Base-by-base conservation (phyloP, 2,113 vertebrate genomes). In the Cyphomyrus plagiostoma region DNA sequence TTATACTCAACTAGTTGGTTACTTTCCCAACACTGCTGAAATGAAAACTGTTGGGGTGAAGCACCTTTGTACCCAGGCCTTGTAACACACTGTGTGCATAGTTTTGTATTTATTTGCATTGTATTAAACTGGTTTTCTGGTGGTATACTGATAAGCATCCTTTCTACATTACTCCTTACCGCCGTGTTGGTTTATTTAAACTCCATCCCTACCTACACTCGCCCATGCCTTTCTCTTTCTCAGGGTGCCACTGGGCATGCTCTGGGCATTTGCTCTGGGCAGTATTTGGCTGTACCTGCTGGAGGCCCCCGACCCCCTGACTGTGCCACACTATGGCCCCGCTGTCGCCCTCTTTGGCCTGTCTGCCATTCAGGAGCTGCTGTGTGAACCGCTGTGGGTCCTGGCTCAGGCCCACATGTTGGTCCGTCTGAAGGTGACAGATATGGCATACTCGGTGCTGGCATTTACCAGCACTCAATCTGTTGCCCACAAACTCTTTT, bases 331-430 rank as follows among this genome's bases (percentile, higher is more conserved):
- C 92, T 99, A 99, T 88, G 93, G 95, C 89, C 92, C 96, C 26
- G 98, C 97, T 88, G 98, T 99, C 88, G 92, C 96, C 90, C 66
- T 97, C 52, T 99, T 99, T 92, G 97, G 96, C 62, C 90, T 99
- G 88, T 97, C 98, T 1, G 97, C 97, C 4, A 91, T 99, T 86
- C 95, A 98, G 92, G 98, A 99, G 93, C 97, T 99, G 89, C 94
- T 99, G 45, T 96, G 96, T 50, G 98, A 99, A 91, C 98, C 98
- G 0, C 94, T 99, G 86, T 99, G 98, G 97, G 96, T 99, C 89
- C 95, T 99, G 94, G 98, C 98, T 90, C 98, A 98, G 91, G 96
- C 95, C 88, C 97, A 99, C 93, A 97, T 99, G 96, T 97, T 99
- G 90, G 94, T 99, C 50, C 96, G 94, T 11, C 95, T 99, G 58